Conservation (phyloP, 1,140 invertebrate species). For the Aleiodes sp. region DNA sequence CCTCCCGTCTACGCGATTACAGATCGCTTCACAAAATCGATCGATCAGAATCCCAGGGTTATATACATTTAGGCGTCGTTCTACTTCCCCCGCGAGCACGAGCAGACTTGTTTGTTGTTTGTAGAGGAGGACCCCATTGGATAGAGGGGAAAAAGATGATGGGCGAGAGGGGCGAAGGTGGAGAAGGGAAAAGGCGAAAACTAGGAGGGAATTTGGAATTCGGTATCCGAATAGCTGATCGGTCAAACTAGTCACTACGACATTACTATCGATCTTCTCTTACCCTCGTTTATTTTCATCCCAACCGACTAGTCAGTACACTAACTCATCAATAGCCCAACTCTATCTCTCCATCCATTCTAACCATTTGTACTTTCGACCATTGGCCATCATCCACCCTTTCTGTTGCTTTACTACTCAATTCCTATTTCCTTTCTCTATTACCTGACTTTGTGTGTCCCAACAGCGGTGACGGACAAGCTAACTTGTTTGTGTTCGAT, state of each 20-base stretch:
- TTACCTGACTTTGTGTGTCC: conserved; percentile 10
- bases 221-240: conserved; percentile 5
- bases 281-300: conserved; percentile 41
- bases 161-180: no score
- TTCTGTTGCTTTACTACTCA: background rate
- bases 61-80: background rate
- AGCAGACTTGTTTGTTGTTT: conserved; percentile 22
- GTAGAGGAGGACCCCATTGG: background rate
- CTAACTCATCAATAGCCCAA: conserved; percentile 23
- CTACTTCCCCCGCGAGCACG: background rate
- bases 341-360: background rate
- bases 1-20: conserved; percentile 10
- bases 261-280: conserved; percentile 37
- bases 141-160: no score
- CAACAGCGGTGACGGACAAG: background rate
- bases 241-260: conserved; percentile 3
- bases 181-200: background rate
- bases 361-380: no score
- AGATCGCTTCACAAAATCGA: conserved; percentile 9
- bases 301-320: conserved; percentile 27
- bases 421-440: background rate
- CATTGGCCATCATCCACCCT: no score
- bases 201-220: background rate
- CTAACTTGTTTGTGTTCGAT: background rate
- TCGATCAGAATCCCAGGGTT: conserved; percentile 5